Base-by-base conservation (phyloP, 2,797 vertebrate species). In the Mus spretus region DNA sequence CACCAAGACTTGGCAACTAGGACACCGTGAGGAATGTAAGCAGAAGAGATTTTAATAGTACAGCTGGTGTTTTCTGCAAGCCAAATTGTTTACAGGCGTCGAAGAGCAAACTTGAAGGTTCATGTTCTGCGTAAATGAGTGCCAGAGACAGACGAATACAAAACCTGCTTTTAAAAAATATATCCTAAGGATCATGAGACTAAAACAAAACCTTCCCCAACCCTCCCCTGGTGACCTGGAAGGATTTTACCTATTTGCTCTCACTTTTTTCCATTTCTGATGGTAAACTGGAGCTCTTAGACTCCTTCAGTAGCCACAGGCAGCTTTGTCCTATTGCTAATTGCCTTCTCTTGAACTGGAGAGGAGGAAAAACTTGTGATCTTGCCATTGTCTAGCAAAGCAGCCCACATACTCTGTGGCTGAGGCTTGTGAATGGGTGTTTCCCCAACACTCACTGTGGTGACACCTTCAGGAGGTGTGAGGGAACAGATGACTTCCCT, bases 21-120 rank as follows among this genome's bases (percentile, higher is more conserved):
- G 59, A 79, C 80, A 78, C 75, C 81, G 59, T 34, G 78, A 95
- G 89, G 31, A 96, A 95, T 94, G 80, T 89, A 95, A 95, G 80
- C 91, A 82, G 94, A 85, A 91, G 91, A 94, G 72, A 92, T 93
- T 93, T 95, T 94, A 90, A 96, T 97, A 95, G 53, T 28, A 89
- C n/a, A 95, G 75, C 94, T 95, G 94, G 82, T 88, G 47, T 77
- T 82, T 90, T 86, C 67, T 94, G 63, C 63, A 97, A 95, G 80
- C 75, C 89, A 95, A 86, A 97, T 95, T 93, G 80, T 95, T 96
- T 91, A 93, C 31, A 93, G 88, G 67, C 88, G 24, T 55, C 85
- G 50, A 67, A 65, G 57, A 95, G 75, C 95, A 97, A 93, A 77
- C 34, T 65, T 75, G 85, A 97, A 97, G 97, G 95, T 92, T 95